phyloP scores from a whole-genome alignment of 2,797 vertebrate species.

The Enteromius thamalakanensis region DNA sequence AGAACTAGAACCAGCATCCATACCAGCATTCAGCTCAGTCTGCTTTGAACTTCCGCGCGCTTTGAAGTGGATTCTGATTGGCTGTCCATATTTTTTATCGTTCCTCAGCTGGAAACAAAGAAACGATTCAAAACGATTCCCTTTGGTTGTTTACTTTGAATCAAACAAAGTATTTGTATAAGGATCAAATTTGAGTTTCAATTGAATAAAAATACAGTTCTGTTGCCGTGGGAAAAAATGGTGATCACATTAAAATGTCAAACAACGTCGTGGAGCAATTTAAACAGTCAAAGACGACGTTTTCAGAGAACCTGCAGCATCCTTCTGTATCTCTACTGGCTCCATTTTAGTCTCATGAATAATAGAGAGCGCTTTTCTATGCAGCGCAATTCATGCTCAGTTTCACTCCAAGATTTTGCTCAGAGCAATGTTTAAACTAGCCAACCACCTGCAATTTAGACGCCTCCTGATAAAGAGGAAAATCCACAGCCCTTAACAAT shows the following conservation, averaged over 20 bases:
- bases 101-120: neutral
- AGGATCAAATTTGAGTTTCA: neutral
- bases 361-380: constrained; percentile 73
- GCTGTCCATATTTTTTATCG: neutral
- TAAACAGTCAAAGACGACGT: neutral
- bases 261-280: neutral
- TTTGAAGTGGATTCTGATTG: neutral
- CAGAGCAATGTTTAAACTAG: constrained; percentile 70
- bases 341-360: constrained; percentile 73
- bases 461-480: constrained; percentile 46
- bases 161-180: neutral
- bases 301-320: constrained; percentile 15
- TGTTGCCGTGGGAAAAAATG: neutral
- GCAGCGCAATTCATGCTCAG: constrained; percentile 77
- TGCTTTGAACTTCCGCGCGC: neutral
- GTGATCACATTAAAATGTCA: neutral
- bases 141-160: neutral
- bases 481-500: constrained; percentile 66
- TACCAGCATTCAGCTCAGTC: neutral
- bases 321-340: constrained; percentile 49
- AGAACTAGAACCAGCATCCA: neutral
- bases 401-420: constrained; percentile 76
- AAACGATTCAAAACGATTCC: neutral
- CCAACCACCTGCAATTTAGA: constrained; percentile 66
- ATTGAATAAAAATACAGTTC: neutral